phyloP scores from a whole-genome alignment of 1,140 invertebrate species.

The Eumeta japonica region DNA sequence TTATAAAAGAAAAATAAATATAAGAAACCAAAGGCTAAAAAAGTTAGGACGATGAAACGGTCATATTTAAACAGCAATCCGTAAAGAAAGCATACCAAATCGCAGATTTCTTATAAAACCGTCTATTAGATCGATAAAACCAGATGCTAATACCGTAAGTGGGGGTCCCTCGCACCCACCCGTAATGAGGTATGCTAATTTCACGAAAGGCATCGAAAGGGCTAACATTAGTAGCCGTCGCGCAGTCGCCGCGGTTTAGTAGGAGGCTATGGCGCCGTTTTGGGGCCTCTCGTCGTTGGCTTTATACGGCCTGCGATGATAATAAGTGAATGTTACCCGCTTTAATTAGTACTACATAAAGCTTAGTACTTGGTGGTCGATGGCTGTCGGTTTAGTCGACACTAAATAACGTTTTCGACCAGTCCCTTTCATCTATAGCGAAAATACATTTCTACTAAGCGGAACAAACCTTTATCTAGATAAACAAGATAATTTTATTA shows the following conservation, averaged over 20 bases:
- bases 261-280: slow-evolving; percentile 19
- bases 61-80: slow-evolving; percentile 8
- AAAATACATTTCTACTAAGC: too few relatives aligned
- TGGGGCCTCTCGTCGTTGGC: slow-evolving; percentile 13
- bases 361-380: slow-evolving; percentile 10
- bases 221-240: slow-evolving; percentile 21
- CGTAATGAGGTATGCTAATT: slow-evolving; percentile 40
- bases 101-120: slow-evolving; percentile 17
- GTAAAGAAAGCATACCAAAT: slow-evolving; percentile 22
- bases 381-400: slow-evolving; percentile 12
- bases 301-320: too few relatives aligned
- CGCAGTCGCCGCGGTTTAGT: slow-evolving; percentile 20
- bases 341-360: too few relatives aligned
- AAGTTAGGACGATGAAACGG: too few relatives aligned
- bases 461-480: too few relatives aligned
- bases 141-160: slow-evolving; percentile 18
- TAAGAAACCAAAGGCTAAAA: slow-evolving; percentile 9
- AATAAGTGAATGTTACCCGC: too few relatives aligned
- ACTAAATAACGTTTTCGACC: too few relatives aligned
- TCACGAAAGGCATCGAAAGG: slow-evolving; percentile 16
- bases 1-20: slow-evolving; percentile 2
- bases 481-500: too few relatives aligned
- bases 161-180: slow-evolving; percentile 24
- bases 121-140: slow-evolving; percentile 14
- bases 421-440: too few relatives aligned